These are phyloP conservation scores for Fragum fragum DNA, from an alignment of 2,888 invertebrate species.

Conservation along the genomic window DNA sequence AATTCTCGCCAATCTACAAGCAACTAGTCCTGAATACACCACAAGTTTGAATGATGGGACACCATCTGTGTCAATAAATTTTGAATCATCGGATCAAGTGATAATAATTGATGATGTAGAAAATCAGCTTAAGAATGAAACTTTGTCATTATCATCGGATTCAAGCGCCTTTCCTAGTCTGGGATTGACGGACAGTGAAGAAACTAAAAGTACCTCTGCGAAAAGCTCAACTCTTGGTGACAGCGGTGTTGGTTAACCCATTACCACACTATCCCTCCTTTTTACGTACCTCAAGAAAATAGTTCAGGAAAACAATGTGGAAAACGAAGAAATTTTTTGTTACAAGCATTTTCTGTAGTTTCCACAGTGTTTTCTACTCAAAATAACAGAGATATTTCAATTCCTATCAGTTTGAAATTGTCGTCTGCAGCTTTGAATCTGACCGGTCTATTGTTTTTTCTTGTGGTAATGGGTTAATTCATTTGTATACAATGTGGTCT, in stretches of 20 bases:
- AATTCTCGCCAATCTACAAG: constrained; percentile 6
- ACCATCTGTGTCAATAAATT: neutral
- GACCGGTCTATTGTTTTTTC: too few species aligned
- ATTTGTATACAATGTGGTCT: too few species aligned
- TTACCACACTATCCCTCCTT: too few species aligned
- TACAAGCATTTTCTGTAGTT: too few species aligned
- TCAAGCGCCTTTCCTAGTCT: constrained; percentile 35
- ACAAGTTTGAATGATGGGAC: neutral
- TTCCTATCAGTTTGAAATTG: too few species aligned
- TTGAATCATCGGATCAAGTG: constrained; percentile 1
- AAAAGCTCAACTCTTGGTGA: constrained; percentile 47
- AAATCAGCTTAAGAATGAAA: constrained; percentile 25
- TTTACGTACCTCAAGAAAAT: too few species aligned
- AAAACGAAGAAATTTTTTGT: too few species aligned
- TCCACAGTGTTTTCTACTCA: too few species aligned
- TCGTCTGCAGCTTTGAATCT: too few species aligned
- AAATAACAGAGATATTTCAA: too few species aligned
- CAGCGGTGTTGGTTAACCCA: constrained; percentile 45
- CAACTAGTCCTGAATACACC: neutral
- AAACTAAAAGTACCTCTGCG: constrained; percentile 45
- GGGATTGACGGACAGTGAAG: constrained; percentile 52
- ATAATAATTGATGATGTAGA: neutral
- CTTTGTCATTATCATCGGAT: constrained; percentile 37
- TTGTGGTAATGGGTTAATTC: too few species aligned
- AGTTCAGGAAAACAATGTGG: too few species aligned